Evolutionary conservation across 2,888 invertebrate genomes (phyloP).

Genomic region (Meteorus colon): DNA sequence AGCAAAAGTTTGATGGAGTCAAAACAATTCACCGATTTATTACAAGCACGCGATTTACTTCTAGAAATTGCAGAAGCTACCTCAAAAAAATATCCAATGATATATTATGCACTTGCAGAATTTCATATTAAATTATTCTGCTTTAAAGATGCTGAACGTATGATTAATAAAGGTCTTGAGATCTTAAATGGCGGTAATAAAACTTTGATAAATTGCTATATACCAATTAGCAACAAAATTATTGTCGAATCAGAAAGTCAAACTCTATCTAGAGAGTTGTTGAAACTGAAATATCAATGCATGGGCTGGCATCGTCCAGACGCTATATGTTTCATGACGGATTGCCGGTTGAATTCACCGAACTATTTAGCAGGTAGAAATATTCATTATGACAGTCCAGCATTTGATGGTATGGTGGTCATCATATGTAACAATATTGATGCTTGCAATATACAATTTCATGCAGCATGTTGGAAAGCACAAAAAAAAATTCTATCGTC

Average conservation of each 20-base stretch:
- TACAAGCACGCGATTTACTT: slow-evolving; percentile 51
- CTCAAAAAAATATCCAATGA: slow-evolving; percentile 53
- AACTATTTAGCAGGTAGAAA: slow-evolving; percentile 44
- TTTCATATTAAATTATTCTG: slow-evolving; percentile 58
- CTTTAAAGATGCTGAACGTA: slow-evolving; percentile 55
- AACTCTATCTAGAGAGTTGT: slow-evolving; percentile 20
- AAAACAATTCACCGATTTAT: slow-evolving; percentile 48
- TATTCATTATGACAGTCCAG: slow-evolving; percentile 59
- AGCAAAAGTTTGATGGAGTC: slow-evolving; percentile 28
- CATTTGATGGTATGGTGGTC: slow-evolving; percentile 60
- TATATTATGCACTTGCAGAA: slow-evolving; percentile 56
- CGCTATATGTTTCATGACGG: slow-evolving; percentile 56
- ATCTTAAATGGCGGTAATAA: slow-evolving; percentile 43
- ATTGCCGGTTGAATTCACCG: slow-evolving; percentile 54
- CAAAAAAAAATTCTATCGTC: slow-evolving; percentile 57
- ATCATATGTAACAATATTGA: slow-evolving; percentile 57
- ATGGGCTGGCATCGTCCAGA: slow-evolving; percentile 59
- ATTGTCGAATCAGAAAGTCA: slow-evolving; percentile 51
- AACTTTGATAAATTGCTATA: slow-evolving; percentile 46
- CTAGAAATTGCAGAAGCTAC: slow-evolving; percentile 48
- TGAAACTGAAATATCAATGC: slow-evolving; percentile 53
- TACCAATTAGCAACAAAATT: slow-evolving; percentile 57
- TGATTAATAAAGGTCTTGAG: slow-evolving; percentile 49
- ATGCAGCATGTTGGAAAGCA: slow-evolving; percentile 61
- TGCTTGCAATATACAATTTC: slow-evolving; percentile 59